A percentile compares a stretch with the other conserved stretches of the same genome.
phyloP scores from a whole-genome alignment of 92 coral and sea anemone species.

The Montipora capitata region DNA sequence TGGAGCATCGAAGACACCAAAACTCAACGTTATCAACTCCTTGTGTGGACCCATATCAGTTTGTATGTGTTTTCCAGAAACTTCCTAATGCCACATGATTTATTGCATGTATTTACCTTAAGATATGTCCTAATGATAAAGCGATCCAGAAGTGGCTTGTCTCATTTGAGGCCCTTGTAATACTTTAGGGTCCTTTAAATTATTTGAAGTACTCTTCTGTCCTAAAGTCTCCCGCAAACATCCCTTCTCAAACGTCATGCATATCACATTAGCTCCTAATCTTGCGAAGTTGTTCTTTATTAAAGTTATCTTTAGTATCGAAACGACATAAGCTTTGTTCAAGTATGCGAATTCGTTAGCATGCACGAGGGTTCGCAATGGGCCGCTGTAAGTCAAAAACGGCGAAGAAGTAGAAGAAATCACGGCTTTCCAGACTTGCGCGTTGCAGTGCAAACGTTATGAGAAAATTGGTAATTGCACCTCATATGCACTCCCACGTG shows the following conservation, averaged over 20 bases:
- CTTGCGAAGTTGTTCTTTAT: background rate
- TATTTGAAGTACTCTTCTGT: background rate
- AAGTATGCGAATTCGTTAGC: background rate
- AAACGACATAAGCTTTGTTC: background rate
- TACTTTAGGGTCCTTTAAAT: background rate
- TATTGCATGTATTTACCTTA: background rate
- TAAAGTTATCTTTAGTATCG: background rate
- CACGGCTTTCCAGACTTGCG: too few relatives aligned
- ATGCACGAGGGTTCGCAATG: too few relatives aligned
- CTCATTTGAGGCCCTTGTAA: background rate
- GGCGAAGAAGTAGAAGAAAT: background rate
- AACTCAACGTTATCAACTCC: background rate
- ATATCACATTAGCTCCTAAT: background rate
- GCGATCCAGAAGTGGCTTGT: background rate
- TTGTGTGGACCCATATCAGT: background rate
- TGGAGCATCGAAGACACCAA: too few relatives aligned
- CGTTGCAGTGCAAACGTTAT: background rate
- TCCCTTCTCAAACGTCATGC: background rate
- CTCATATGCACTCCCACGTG: too few relatives aligned
- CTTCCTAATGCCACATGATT: background rate
- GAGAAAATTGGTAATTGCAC: background rate
- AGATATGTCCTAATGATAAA: background rate
- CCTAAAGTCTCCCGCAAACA: background rate
- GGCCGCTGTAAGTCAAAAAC: too few relatives aligned
- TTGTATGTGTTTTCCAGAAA: constrained; percentile 15